A percentile compares a stretch with the other conserved stretches of the same genome.
Evolutionary conservation across 2,113 vertebrate species (phyloP).

Genomic region (Thalassarche chlororhynchos): DNA sequence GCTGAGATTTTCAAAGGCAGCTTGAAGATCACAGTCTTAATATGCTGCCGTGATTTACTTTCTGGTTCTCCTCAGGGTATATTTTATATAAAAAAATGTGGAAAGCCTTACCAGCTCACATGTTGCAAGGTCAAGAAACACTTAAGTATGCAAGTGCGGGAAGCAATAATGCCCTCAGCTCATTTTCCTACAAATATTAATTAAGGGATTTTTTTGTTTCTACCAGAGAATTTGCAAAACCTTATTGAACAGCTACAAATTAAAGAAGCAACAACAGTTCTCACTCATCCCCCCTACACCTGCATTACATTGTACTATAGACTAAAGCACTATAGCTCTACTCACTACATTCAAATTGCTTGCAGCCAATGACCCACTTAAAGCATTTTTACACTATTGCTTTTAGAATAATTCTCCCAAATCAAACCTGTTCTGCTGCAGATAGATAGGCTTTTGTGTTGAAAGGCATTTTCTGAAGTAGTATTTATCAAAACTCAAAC

Average conservation of each 20-base stretch:
- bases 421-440: neutral
- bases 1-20: neutral
- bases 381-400: neutral
- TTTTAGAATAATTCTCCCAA: neutral
- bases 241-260: neutral
- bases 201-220: neutral
- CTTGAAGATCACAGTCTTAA: neutral
- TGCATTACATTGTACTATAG: neutral
- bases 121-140: conserved; percentile 1
- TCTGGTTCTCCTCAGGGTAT: neutral
- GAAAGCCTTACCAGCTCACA: neutral
- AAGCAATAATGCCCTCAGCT: neutral
- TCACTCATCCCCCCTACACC: neutral
- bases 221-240: neutral
- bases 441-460: conserved; percentile 38
- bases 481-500: conserved; percentile 64
- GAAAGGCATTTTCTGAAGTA: conserved; percentile 55
- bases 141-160: neutral
- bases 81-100: neutral
- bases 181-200: neutral
- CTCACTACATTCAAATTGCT: neutral
- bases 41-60: neutral
- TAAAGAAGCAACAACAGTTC: neutral
- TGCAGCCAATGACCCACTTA: neutral
- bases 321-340: neutral